Percentiles rank a stretch among this genome's conserved stretches.
phyloP scores from a whole-genome alignment of 2,888 invertebrate genomes.

The Tipula helvola region DNA sequence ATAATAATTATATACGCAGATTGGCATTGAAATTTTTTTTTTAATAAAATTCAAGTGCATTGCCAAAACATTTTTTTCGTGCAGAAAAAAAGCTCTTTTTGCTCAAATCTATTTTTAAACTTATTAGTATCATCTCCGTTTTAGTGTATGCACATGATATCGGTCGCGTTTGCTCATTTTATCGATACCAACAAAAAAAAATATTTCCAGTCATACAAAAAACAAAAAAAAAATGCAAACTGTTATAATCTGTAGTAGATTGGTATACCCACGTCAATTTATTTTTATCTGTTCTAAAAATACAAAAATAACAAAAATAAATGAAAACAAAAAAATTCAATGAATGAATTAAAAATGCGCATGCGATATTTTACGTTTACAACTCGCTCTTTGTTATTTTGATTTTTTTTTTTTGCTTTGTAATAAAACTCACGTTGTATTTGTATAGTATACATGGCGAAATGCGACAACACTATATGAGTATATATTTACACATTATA shows the following conservation, averaged over 20 bases:
- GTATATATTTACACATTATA: neutral
- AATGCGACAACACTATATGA: neutral
- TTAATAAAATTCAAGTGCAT: neutral
- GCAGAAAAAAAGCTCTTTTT: no score
- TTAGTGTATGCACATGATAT: neutral
- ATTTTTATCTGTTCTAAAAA: slow-evolving; percentile 4
- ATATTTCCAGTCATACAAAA: neutral
- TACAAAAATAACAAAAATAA: neutral
- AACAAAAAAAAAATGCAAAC: neutral
- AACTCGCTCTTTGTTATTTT: neutral
- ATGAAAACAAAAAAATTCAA: neutral
- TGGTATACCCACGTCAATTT: neutral
- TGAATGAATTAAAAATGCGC: slow-evolving; percentile 9
- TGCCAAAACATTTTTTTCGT: neutral
- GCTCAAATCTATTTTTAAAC: neutral
- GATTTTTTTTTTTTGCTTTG: neutral
- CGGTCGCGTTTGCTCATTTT: neutral
- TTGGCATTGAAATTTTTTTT: neutral
- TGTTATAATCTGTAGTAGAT: neutral
- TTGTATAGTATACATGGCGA: slow-evolving; percentile 1
- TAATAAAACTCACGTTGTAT: neutral
- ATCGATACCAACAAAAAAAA: neutral
- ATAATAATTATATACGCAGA: neutral
- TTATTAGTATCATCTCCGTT: no score
- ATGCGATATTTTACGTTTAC: slow-evolving; percentile 8